Percentiles rank a stretch among this genome's conserved stretches.
These are phyloP conservation scores for Apostichopus parvimensis DNA, from an alignment of 35 echinoderm and acorn worm genomes.

Conservation along the genomic window DNA sequence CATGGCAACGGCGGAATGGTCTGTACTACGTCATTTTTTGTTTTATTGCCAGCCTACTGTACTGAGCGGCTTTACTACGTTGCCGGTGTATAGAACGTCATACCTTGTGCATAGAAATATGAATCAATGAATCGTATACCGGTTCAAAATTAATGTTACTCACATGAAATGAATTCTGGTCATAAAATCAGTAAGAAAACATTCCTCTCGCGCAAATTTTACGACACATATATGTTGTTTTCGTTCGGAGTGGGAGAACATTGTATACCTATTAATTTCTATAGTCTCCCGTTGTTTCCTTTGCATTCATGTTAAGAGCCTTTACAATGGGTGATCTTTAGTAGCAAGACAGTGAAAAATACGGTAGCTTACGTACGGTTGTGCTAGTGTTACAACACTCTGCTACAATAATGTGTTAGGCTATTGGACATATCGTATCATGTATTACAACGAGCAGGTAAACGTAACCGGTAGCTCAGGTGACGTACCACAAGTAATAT, in stretches of 20 bases:
- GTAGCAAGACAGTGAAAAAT: no score
- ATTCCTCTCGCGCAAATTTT: background rate
- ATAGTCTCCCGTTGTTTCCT: background rate
- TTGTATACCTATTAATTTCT: background rate
- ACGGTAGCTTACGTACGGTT: no score
- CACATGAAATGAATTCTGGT: background rate
- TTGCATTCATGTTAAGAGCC: background rate
- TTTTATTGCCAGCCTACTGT: no score
- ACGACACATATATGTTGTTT: constrained; percentile 7
- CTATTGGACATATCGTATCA: no score
- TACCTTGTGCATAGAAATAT: background rate
- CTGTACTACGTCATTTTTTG: background rate
- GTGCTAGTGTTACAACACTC: no score
- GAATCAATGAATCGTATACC: background rate
- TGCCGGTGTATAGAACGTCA: background rate
- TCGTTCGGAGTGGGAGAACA: background rate
- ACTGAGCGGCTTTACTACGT: background rate
- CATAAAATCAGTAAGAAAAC: background rate
- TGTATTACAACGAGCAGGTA: no score
- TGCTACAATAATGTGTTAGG: no score
- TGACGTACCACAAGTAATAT: no score
- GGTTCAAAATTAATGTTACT: background rate
- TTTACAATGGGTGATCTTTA: background rate
- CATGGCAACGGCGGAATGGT: background rate
- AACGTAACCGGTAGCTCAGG: no score